phyloP scores from a whole-genome alignment of 1,140 invertebrate genomes.

The Drosophila prosaltans region DNA sequence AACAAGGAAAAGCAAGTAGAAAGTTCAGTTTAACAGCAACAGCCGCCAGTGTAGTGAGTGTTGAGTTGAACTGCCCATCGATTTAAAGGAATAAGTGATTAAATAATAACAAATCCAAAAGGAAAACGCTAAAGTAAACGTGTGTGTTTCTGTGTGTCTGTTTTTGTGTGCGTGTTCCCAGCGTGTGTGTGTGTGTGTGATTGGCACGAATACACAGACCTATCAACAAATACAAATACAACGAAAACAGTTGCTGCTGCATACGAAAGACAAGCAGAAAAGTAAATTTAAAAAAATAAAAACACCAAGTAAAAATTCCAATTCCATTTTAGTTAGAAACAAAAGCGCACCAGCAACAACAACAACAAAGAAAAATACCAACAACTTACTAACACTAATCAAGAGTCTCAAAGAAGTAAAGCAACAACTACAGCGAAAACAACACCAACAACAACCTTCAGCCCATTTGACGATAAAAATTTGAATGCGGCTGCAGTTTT shows the following conservation, averaged over 20 bases:
- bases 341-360: conserved; percentile 18
- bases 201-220: conserved; percentile 45
- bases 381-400: too few relatives aligned
- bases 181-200: conserved; percentile 41
- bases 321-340: conserved; percentile 13
- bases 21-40: conserved; percentile 60
- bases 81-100: conserved; percentile 27
- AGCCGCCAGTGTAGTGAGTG: conserved; percentile 70
- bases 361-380: conserved; percentile 15
- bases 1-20: conserved; percentile 45
- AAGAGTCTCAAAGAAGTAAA: neutral
- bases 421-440: conserved; percentile 14
- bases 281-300: conserved; percentile 4
- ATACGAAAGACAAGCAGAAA: conserved; percentile 7
- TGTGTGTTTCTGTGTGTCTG: conserved; percentile 24
- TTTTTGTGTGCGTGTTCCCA: conserved; percentile 32
- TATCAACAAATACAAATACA: conserved; percentile 39
- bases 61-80: conserved; percentile 47
- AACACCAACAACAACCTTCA: conserved; percentile 27
- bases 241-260: conserved; percentile 24
- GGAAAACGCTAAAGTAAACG: conserved; percentile 26
- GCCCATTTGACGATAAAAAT: conserved; percentile 41
- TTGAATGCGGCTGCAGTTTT: conserved; percentile 69
- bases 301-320: conserved; percentile 24
- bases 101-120: conserved; percentile 30